Conservation (phyloP, 2,888 invertebrate species). For the Stenodera caucasica region DNA sequence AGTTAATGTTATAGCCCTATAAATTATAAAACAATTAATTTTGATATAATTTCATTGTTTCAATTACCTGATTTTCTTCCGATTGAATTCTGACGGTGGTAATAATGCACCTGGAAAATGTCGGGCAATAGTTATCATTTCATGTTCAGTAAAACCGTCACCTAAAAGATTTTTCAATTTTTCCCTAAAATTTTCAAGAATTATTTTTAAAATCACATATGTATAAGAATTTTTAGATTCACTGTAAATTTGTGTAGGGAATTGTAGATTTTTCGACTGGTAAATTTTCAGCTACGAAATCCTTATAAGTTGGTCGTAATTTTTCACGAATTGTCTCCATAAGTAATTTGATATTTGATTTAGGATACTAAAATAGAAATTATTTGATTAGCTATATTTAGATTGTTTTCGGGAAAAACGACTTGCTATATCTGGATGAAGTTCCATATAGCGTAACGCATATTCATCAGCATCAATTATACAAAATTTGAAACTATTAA, state of each 20-base stretch:
- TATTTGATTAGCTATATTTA: too few species aligned
- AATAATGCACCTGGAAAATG: conserved; percentile 63
- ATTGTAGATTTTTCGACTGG: conserved; percentile 51
- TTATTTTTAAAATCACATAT: not conserved
- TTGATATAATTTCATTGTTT: too few species aligned
- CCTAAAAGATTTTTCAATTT: conserved; percentile 69
- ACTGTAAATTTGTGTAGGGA: conserved; percentile 55
- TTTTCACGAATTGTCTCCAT: conserved; percentile 73
- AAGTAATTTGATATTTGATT: conserved; percentile 71
- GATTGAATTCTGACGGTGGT: conserved; percentile 48
- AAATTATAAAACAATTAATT: conserved; percentile 15
- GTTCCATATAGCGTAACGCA: conserved; percentile 84
- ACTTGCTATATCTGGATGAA: conserved; percentile 74
- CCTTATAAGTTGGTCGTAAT: conserved; percentile 71
- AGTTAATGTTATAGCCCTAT: conserved; percentile 70
- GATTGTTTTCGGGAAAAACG: too few species aligned
- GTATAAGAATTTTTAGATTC: conserved; percentile 22
- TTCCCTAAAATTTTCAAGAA: conserved; percentile 55
- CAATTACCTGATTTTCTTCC: conserved; percentile 57
- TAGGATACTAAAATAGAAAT: conserved; percentile 64
- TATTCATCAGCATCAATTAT: conserved; percentile 84
- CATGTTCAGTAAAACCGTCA: conserved; percentile 75
- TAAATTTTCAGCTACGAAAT: conserved; percentile 74
- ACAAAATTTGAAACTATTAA: conserved; percentile 78
- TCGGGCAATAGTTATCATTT: conserved; percentile 75